Percentiles rank a stretch among this genome's conserved stretches.
Conservation (phyloP, 35 echinoderm and acorn worm species). For the Lytechinus variegatus region DNA sequence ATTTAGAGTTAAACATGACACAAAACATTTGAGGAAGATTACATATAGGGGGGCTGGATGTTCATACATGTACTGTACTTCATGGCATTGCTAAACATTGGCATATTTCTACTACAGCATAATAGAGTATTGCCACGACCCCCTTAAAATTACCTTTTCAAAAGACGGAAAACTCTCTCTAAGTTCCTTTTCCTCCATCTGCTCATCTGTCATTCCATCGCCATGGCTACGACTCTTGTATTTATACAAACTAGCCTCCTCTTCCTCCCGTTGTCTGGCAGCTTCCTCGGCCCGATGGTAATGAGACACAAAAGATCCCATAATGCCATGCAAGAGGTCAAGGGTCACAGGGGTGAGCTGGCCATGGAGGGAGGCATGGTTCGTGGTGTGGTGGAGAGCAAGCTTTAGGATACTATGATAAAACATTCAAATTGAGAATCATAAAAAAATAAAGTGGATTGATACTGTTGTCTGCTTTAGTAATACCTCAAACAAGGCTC, state of each 20-base stretch:
- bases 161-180: slow-evolving; percentile 82
- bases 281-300: slow-evolving; percentile 82
- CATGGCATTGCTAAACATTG: no score
- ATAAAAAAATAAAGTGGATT: no score
- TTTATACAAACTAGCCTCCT: slow-evolving; percentile 85
- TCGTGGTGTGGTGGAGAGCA: slow-evolving; percentile 65
- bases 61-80: no score
- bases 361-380: slow-evolving; percentile 63
- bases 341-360: slow-evolving; percentile 33
- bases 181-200: slow-evolving; percentile 86
- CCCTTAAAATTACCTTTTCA: slow-evolving; percentile 62
- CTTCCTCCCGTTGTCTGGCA: slow-evolving; percentile 76
- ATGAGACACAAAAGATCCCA: slow-evolving; percentile 65
- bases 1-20: no score
- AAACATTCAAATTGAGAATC: not conserved
- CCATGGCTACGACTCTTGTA: slow-evolving; percentile 84
- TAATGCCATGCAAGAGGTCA: slow-evolving; percentile 54
- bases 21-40: no score
- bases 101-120: no score
- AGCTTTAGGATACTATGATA: slow-evolving; percentile 66
- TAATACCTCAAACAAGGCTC: no score
- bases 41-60: no score
- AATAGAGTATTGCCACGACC: no score
- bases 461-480: no score
- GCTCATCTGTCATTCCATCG: slow-evolving; percentile 83